Base-by-base conservation (phyloP, 1,140 invertebrate species). In the Bombus confusus region DNA sequence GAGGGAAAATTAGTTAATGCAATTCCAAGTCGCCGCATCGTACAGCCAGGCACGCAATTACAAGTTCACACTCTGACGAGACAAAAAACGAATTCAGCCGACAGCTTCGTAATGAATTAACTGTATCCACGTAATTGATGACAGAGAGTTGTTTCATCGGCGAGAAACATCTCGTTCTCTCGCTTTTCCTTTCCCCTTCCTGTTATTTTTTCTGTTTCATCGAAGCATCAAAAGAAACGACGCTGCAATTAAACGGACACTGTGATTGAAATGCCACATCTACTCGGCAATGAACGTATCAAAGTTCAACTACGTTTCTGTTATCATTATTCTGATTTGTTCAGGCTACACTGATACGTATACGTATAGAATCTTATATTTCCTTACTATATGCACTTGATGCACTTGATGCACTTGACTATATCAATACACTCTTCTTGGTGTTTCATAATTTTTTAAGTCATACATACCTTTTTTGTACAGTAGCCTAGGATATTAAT, bases 51-150 rank as follows among this genome's bases (percentile, higher is more conserved):
- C 37, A 74, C 43, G 57, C 28, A 64, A 81, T 73, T 80, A 66
- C 69, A 85, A 66, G 22, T 74, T 81, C 34, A 39, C 78, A 25
- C 41, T 64, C 37, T 4, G 43, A 52, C 43, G 43, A 41, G 41
- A 43, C n/a, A 25, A 57, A 62, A 74, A 81, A 81, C 68, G 52
- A 81, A n/a, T 47, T 68, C 28, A 28, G 68, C 47, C 43, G 59
- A 68, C 69, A 47, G 57, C 57, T 41, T 59, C 41, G 59, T 59
- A 81, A 74, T 81, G 78, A 59, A 81, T 74, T 73, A 74, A 85
- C 78, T 74, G 41, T 71, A 66, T 80, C 28, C 28, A 22, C 18
- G 18, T 75, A 80, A 85, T 85, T 81, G 57, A 31, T 80, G 66
- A 66, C 66, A 47, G 25, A 72, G 76, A 41, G 76, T 71, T 59